Evolutionary conservation across 2,113 vertebrate genomes (phyloP).

Genomic region (Jacana jacana): DNA sequence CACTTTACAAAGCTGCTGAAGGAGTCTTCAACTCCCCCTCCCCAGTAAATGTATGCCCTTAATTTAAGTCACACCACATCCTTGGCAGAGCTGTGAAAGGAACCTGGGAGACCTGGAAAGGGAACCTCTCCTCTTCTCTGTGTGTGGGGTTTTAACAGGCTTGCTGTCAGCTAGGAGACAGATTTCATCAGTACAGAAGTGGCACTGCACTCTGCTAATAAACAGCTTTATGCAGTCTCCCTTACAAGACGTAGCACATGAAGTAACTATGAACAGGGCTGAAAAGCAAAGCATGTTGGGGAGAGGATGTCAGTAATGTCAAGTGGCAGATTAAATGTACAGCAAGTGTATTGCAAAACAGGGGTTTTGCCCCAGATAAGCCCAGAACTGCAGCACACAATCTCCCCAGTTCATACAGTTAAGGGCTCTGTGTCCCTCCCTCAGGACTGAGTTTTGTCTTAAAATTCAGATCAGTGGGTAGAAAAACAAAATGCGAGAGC

Average conservation of each 20-base stretch:
- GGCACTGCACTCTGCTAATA: neutral
- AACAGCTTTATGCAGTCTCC: neutral
- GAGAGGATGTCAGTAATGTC: neutral
- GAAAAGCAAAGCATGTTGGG: neutral
- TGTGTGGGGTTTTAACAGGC: neutral
- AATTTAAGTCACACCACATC: conserved; percentile 10
- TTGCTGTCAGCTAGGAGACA: neutral
- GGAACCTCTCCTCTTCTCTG: neutral
- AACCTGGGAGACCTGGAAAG: conserved; percentile 41
- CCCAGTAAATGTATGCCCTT: neutral
- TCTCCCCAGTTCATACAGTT: neutral
- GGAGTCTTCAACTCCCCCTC: neutral
- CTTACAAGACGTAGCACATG: neutral
- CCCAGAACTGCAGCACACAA: neutral
- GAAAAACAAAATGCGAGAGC: neutral
- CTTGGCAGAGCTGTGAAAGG: conserved; percentile 33
- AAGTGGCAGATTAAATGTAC: neutral
- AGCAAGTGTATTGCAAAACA: neutral
- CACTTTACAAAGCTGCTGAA: neutral
- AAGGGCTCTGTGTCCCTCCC: neutral
- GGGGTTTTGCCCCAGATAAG: neutral
- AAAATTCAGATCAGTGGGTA: neutral
- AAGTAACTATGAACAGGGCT: neutral
- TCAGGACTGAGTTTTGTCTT: neutral
- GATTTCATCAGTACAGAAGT: neutral